Evolutionary conservation across 2,888 invertebrate genomes (phyloP).

Genomic region (Horisme vitalbata): DNA sequence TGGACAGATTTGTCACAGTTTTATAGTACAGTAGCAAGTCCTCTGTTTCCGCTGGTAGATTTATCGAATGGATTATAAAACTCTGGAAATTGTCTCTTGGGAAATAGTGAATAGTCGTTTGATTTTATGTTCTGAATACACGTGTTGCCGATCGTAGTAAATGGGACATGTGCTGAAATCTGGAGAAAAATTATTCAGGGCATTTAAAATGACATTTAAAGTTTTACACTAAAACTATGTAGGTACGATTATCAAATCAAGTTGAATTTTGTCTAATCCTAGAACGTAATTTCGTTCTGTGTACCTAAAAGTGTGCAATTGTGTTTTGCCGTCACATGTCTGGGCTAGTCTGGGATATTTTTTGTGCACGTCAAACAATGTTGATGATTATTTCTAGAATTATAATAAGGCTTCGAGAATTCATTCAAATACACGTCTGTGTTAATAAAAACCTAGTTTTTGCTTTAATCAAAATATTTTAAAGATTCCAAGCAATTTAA

Average conservation of each 20-base stretch:
- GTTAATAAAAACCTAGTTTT: slow-evolving; percentile 5
- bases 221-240: background rate
- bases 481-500: slow-evolving; percentile 16
- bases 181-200: slow-evolving; percentile 7
- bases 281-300: too few relatives aligned
- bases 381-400: slow-evolving; percentile 4
- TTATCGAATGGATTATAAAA: slow-evolving; percentile 32
- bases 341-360: too few relatives aligned
- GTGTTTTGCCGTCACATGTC: too few relatives aligned
- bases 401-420: slow-evolving; percentile 4
- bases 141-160: slow-evolving; percentile 27
- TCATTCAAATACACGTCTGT: slow-evolving; percentile 4
- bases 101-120: slow-evolving; percentile 21
- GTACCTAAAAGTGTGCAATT: too few relatives aligned
- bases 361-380: background rate
- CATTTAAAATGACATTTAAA: background rate
- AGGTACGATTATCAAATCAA: too few relatives aligned
- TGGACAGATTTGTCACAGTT: too few relatives aligned
- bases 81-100: slow-evolving; percentile 28
- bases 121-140: slow-evolving; percentile 18
- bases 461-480: slow-evolving; percentile 13
- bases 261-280: too few relatives aligned
- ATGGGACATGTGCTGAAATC: slow-evolving; percentile 24
- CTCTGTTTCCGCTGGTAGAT: slow-evolving; percentile 36
- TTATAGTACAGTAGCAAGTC: slow-evolving; percentile 55